Base-by-base conservation (phyloP, 2,113 vertebrate genomes). In the Ploceus nigricollis region DNA sequence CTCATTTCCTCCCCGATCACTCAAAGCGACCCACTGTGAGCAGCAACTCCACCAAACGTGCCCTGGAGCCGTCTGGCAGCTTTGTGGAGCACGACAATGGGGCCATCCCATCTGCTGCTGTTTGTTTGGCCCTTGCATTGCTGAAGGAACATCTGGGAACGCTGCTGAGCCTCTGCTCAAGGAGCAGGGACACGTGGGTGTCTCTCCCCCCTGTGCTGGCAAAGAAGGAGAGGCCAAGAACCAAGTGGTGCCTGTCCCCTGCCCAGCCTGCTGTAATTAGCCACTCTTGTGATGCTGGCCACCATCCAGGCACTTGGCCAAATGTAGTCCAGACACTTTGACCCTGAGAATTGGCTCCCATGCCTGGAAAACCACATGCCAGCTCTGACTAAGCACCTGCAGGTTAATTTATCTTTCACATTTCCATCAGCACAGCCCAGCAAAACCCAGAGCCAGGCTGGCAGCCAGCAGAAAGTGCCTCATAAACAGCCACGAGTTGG, bases 91-190 rank as follows among this genome's bases (percentile, higher is more conserved):
- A 37, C 75, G 25, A 63, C 78, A 61, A 48, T 16, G 2, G 39
- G 75, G 54, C 70, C 75, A 83, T 15, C 63, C 91, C 85, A 88
- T 81, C 95, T 94, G 94, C 14, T 93, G 85, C 82, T 90, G 54
- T 64, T 94, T 86, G 60, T n/a, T 93, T 18, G 86, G 94, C 51
- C 60, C 51, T 85, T 13, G 28, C 53, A 25, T 51, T 40, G 77
- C 85, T 81, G 23, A 80, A 30, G 2, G 19, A 86, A 90, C 92
- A 92, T 48, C 92, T 96, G 93, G 68, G 66, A 30, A 53, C 2
- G 10, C 42, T 69, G 85, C 58, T 77, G 93, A 88, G 87, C 53
- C 35, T 40, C 61, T 72, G 6, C 24, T 82, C 37, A 45, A 68
- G 33, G 47, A 42, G 23, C 3, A 30, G 64, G 81, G 68, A 22